Evolutionary conservation across 1,140 invertebrate genomes (phyloP).

Genomic region (Rhopalosiphum maidis): DNA sequence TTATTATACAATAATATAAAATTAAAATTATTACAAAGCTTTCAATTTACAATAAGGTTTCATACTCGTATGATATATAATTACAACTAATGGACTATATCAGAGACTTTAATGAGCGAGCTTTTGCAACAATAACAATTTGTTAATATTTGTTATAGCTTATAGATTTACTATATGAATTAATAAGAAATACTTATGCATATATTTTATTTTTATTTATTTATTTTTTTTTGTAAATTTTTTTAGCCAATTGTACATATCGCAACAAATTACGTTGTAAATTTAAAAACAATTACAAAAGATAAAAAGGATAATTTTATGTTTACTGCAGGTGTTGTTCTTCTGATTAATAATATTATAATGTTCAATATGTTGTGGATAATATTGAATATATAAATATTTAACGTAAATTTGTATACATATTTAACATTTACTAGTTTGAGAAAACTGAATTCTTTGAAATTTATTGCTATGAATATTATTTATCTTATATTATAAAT

Average conservation of each 20-base stretch:
- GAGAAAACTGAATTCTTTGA: not conserved
- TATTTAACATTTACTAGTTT: not conserved
- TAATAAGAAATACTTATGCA: too few relatives aligned
- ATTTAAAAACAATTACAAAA: not conserved
- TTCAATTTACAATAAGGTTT: not conserved
- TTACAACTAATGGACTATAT: too few relatives aligned
- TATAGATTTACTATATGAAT: too few relatives aligned
- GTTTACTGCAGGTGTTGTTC: not conserved
- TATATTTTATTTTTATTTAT: too few relatives aligned
- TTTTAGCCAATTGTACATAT: not conserved
- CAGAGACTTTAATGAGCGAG: not conserved
- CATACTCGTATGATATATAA: too few relatives aligned
- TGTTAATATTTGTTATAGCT: too few relatives aligned
- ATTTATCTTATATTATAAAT: not conserved
- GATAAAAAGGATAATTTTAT: not conserved
- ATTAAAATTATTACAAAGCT: too few relatives aligned
- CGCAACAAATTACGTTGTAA: not conserved
- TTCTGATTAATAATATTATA: not conserved
- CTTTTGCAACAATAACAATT: not conserved
- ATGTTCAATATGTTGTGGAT: not conserved
- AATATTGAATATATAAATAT: not conserved
- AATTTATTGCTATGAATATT: not conserved
- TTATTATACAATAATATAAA: too few relatives aligned
- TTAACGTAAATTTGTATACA: constrained; percentile 16
- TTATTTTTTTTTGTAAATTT: not conserved